Evolutionary conservation across 2,797 vertebrate genomes (phyloP).

Genomic region (Macroramphosus scolopax): DNA sequence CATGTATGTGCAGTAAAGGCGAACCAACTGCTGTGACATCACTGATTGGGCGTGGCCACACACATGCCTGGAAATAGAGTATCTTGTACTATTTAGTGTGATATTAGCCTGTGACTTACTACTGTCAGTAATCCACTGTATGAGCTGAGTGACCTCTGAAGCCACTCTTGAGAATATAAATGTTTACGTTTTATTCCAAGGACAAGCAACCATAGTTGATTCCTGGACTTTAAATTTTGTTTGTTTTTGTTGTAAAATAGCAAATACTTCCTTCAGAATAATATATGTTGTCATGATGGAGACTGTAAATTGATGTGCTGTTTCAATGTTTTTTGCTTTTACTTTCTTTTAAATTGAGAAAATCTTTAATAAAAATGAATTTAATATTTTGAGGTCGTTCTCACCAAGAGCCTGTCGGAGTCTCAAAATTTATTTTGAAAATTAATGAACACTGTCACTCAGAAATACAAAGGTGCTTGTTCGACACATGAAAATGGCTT

Average conservation of each 20-base stretch:
- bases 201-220: not conserved
- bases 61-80: not conserved
- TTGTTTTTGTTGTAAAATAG: conserved; percentile 17
- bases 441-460: too few relatives aligned
- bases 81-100: not conserved
- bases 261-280: conserved; percentile 3
- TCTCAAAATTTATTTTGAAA: too few relatives aligned
- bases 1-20: too few relatives aligned
- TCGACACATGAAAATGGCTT: too few relatives aligned
- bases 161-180: not conserved
- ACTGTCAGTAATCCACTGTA: conserved; percentile 4
- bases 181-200: conserved; percentile 50
- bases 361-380: conserved; percentile 47
- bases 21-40: conserved; percentile 1
- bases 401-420: too few relatives aligned
- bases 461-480: too few relatives aligned
- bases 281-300: conserved; percentile 14
- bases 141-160: conserved; percentile 5
- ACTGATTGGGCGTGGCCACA: not conserved
- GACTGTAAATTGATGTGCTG: conserved; percentile 4
- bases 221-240: not conserved
- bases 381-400: not conserved
- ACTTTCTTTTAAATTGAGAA: conserved; percentile 31
- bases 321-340: conserved; percentile 26
- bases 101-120: conserved; percentile 5